Base-by-base conservation (phyloP, 2,113 vertebrate species). In the Zosterops japonicus region DNA sequence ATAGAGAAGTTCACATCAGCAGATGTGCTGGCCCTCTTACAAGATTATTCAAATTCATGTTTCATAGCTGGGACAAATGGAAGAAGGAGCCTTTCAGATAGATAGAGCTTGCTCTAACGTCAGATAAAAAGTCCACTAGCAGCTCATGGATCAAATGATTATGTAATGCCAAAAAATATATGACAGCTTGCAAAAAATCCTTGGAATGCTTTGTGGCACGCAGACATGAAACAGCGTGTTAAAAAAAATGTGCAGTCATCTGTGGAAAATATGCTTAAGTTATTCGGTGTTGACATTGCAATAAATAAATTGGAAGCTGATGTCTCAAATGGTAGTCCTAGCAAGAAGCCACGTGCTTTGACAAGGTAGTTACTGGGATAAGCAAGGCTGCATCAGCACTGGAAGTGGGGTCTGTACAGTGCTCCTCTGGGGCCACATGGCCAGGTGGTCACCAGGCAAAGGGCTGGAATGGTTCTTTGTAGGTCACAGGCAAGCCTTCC, bases 191-290 rank as follows among this genome's bases (percentile, higher is more conserved):
- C 95, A 93, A 83, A 94, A 96, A 94, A 71, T 67, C 80, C 79
- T 78, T 89, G 93, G 82, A 93, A 77, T 89, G 92, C 89, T 94
- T 76, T 68, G 92, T 79, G 94, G 82, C 69, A 87, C 1, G 0
- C 86, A 97, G 88, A 95, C 85, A 85, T 90, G 90, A 95, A 93
- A 77, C 55, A 72, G 78, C 2, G 46, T 84, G 95, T 93, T 87
- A 95, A 96, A 96, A 96, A 93, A 95, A 82, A 47, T 35, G 95
- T 94, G 71, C 80, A 96, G 75, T 95, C 96, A 96, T 94, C 82
- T 93, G 93, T 92, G 82, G 89, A 90, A 95, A 95, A 95, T 93
- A 92, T 83, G 82, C 91, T 93, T 94, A 96, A 91, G 89, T 95
- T 97, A 96, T 95, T 91, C 75, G 19, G 90, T 90, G 95, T 92